These are phyloP conservation scores for Colinus virginianus DNA, from an alignment of 2,113 vertebrate species.

Conservation along the genomic window DNA sequence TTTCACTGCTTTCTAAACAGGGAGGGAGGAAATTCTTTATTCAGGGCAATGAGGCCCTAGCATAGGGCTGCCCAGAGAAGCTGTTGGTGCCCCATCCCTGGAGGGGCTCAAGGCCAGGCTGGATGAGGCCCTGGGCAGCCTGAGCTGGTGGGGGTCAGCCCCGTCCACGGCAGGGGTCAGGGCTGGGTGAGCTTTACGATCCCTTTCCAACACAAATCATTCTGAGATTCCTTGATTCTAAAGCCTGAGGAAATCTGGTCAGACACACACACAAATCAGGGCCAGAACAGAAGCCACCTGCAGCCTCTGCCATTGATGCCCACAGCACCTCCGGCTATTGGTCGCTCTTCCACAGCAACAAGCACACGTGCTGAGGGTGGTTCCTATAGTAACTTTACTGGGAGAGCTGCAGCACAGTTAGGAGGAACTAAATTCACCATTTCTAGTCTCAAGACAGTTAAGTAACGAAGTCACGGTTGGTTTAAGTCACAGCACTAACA, in stretches of 20 bases:
- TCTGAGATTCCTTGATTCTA: neutral
- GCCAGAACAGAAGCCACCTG: neutral
- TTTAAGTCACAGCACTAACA: constrained; percentile 32
- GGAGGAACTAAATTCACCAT: neutral
- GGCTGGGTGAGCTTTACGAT: neutral
- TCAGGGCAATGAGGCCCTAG: neutral
- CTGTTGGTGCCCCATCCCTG: neutral
- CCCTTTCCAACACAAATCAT: neutral
- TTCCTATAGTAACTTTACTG: neutral
- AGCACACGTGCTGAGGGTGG: neutral
- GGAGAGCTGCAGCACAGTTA: neutral
- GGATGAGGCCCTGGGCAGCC: neutral
- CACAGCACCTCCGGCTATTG: neutral
- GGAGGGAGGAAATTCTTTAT: neutral
- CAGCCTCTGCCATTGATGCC: neutral
- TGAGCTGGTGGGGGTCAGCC: neutral
- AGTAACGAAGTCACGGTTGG: neutral
- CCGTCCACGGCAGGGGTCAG: no score
- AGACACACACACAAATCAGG: neutral
- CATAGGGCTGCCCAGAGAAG: neutral
- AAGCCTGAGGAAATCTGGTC: neutral
- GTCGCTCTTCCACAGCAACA: neutral
- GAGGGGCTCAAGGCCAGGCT: neutral
- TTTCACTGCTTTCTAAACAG: neutral
- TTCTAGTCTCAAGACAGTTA: constrained; percentile 29